Evolutionary conservation across 2,113 vertebrate species (phyloP).

Genomic region (Hirundichthys speculiger): DNA sequence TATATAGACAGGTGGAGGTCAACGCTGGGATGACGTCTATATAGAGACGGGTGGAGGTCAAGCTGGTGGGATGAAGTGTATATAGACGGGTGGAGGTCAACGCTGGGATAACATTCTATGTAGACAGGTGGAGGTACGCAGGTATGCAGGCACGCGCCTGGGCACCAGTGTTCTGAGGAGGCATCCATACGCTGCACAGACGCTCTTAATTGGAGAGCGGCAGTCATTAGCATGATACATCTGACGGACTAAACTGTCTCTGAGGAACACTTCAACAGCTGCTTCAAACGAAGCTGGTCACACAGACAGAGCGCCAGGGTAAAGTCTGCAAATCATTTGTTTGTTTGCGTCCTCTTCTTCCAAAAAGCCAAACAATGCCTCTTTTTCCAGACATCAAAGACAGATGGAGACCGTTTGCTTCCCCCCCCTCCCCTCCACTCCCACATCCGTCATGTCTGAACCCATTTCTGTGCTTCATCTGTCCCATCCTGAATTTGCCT

Average conservation of each 20-base stretch:
- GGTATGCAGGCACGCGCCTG: too few species aligned
- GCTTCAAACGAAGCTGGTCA: conserved; percentile 57
- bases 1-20: too few species aligned
- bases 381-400: conserved; percentile 58
- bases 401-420: conserved; percentile 75
- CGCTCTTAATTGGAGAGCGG: conserved; percentile 33
- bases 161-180: too few species aligned
- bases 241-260: conserved; percentile 37
- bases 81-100: too few species aligned
- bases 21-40: too few species aligned
- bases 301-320: conserved; percentile 41
- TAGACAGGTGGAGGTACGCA: conserved; percentile 30
- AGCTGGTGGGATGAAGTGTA: too few species aligned
- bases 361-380: conserved; percentile 63
- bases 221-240: conserved; percentile 42
- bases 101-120: conserved; percentile 22
- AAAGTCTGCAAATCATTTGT: conserved; percentile 60
- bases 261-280: conserved; percentile 35
- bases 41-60: too few species aligned
- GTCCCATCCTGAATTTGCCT: conserved; percentile 19
- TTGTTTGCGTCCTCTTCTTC: conserved; percentile 64
- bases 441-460: conserved; percentile 57
- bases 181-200: conserved; percentile 23
- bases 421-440: conserved; percentile 15
- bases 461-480: conserved; percentile 37